Conservation (phyloP, 2,888 invertebrate species). For the Lasioglossum figueresi region DNA sequence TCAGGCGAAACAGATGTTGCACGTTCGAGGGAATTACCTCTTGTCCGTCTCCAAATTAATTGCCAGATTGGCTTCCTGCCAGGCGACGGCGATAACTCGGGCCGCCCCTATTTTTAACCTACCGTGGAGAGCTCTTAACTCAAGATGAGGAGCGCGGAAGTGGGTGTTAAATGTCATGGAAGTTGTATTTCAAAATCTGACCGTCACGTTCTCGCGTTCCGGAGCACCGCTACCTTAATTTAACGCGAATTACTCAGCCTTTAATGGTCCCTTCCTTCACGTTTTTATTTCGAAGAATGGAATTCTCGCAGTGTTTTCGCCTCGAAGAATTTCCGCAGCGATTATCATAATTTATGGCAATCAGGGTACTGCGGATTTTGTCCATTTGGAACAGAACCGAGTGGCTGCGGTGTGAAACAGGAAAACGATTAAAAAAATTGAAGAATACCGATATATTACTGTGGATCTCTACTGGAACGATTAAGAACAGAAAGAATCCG, state of each 20-base stretch:
- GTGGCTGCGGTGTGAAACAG: background rate
- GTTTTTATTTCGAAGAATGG: background rate
- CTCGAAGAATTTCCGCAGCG: background rate
- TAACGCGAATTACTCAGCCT: background rate
- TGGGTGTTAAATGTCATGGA: background rate
- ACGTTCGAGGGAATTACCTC: slow-evolving; percentile 49
- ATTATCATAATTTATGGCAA: background rate
- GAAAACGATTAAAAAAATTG: background rate
- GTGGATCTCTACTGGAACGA: background rate
- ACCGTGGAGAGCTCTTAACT: background rate
- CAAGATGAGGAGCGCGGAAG: background rate
- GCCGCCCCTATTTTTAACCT: background rate
- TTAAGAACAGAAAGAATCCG: background rate
- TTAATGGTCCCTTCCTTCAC: background rate
- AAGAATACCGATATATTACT: background rate
- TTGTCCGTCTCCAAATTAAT: slow-evolving; percentile 62
- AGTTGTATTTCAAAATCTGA: background rate
- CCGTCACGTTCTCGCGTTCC: background rate
- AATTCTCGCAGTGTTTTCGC: background rate
- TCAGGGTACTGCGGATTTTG: background rate
- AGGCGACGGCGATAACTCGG: slow-evolving; percentile 8
- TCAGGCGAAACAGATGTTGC: slow-evolving; percentile 62
- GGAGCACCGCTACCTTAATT: background rate
- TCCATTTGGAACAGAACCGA: background rate
- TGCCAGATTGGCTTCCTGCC: slow-evolving; percentile 47